Conservation (phyloP, 2,888 invertebrate genomes). For the Eristalis arbustorum region DNA sequence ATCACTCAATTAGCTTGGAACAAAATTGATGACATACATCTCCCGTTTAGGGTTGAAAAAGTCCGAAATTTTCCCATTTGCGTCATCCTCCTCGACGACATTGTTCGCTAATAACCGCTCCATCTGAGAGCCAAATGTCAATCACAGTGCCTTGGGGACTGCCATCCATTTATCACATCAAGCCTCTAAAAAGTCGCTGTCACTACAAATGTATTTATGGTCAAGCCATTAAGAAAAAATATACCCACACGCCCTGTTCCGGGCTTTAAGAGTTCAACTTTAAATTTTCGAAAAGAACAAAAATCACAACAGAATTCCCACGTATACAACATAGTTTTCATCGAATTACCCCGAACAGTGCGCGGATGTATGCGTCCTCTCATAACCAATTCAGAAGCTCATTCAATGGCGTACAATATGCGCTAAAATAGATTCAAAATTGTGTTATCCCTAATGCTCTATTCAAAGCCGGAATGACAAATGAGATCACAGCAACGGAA, state of each 20-base stretch:
- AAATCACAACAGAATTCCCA: neutral
- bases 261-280: neutral
- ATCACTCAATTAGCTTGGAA: no score
- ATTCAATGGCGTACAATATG: slow-evolving; percentile 42
- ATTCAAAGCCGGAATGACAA: slow-evolving; percentile 56
- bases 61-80: no score
- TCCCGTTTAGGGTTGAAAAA: no score
- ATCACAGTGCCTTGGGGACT: neutral
- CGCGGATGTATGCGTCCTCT: neutral
- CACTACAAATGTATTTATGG: neutral
- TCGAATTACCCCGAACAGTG: neutral
- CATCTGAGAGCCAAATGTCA: neutral
- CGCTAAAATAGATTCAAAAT: slow-evolving; percentile 43
- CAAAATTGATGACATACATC: no score
- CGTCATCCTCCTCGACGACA: no score
- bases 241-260: neutral
- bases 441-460: slow-evolving; percentile 28
- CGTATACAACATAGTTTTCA: neutral
- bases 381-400: slow-evolving; percentile 18
- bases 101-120: neutral
- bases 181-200: neutral
- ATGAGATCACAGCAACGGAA: slow-evolving; percentile 35
- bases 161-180: neutral
- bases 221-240: neutral
- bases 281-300: neutral